These are phyloP conservation scores for Porites lutea DNA, from an alignment of 64 coral and sea anemone genomes.

Conservation along the genomic window DNA sequence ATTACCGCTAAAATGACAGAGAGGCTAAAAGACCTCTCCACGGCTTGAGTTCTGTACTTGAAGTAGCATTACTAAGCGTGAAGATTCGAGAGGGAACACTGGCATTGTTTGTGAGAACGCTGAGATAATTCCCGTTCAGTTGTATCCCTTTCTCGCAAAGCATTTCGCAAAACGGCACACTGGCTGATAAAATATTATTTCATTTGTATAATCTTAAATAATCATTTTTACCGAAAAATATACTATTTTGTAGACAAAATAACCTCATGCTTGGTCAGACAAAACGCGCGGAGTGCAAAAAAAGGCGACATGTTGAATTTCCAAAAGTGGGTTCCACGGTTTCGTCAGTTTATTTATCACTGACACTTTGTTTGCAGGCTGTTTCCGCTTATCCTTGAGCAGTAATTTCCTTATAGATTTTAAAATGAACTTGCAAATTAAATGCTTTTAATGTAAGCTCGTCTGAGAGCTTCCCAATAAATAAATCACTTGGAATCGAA, in stretches of 20 bases:
- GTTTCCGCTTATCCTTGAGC: conserved; percentile 29
- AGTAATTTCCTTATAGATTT: conserved; percentile 26
- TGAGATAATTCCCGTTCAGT: no score
- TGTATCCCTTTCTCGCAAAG: no score
- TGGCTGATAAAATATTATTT: neutral
- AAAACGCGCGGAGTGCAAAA: neutral
- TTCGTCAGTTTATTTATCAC: neutral
- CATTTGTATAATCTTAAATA: neutral
- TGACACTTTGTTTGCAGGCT: neutral
- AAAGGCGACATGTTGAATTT: neutral
- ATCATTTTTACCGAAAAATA: neutral
- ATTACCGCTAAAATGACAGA: no score
- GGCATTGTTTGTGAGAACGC: no score
- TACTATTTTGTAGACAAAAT: neutral
- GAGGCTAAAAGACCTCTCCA: no score
- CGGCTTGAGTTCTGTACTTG: no score
- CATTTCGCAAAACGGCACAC: neutral
- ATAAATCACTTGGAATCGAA: conserved; percentile 33
- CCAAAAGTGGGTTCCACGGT: neutral
- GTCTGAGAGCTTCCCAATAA: conserved; percentile 11
- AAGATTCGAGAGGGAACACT: no score
- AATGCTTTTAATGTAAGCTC: conserved; percentile 11
- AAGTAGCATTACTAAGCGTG: no score
- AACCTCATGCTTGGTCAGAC: neutral
- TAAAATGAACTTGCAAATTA: conserved; percentile 12